phyloP scores from a whole-genome alignment of 2,797 vertebrate species.

The Pseudochaenichthys georgianus region DNA sequence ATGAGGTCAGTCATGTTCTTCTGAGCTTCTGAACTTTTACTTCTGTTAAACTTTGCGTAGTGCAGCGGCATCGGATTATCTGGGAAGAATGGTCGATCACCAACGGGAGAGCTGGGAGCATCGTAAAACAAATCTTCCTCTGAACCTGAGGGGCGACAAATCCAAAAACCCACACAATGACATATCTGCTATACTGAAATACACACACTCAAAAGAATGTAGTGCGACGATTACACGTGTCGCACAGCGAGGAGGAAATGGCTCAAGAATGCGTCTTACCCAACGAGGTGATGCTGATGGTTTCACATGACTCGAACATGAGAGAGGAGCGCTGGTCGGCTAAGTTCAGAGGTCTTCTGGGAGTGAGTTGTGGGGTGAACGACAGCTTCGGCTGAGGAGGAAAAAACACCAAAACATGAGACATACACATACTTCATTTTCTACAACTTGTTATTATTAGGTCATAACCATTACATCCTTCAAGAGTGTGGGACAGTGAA shows the following conservation, averaged over 20 bases:
- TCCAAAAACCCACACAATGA: conserved; percentile 12
- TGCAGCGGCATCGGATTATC: conserved; percentile 76
- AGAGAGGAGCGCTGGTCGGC: conserved; percentile 87
- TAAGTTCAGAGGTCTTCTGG: conserved; percentile 80
- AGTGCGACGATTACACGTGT: not conserved
- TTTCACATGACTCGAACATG: conserved; percentile 91
- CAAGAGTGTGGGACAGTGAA: too few species aligned
- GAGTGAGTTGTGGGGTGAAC: conserved; percentile 86
- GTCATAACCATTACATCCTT: too few species aligned
- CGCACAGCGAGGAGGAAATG: not conserved
- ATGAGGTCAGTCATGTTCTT: conserved; percentile 93
- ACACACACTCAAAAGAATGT: conserved; percentile 3
- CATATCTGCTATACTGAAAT: not conserved
- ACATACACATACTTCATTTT: not conserved
- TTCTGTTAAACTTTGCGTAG: conserved; percentile 66
- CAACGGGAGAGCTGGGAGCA: conserved; percentile 92
- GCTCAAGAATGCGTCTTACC: conserved; percentile 58
- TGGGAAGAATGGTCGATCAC: conserved; percentile 87
- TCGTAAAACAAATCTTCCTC: conserved; percentile 96
- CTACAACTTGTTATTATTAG: conserved; percentile 4
- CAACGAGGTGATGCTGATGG: conserved; percentile 78
- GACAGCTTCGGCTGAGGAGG: conserved; percentile 69
- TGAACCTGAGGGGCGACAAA: conserved; percentile 83
- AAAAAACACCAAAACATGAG: conserved; percentile 32
- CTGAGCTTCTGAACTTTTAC: conserved; percentile 82